phyloP scores from a whole-genome alignment of 2,113 vertebrate species.

The Chamaea fasciata region DNA sequence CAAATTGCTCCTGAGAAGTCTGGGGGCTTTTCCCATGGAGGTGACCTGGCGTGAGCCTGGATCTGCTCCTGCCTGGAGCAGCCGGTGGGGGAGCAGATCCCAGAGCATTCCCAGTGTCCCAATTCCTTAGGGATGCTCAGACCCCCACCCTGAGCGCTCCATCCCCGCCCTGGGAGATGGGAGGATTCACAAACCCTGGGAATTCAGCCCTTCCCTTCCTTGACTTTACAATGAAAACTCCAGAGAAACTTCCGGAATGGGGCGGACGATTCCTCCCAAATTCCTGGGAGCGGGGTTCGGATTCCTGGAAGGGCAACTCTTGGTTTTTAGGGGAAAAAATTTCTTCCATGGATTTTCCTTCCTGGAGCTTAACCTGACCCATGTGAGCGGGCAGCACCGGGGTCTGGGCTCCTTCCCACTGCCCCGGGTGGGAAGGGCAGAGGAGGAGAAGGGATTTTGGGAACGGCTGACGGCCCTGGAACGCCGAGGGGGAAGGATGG shows the following conservation, averaged over 20 bases:
- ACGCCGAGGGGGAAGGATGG: accelerated
- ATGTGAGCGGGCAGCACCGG: neutral
- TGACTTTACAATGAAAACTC: neutral
- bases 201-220: neutral
- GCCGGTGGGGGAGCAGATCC: neutral
- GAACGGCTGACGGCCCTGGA: accelerated
- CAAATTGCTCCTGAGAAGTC: accelerated
- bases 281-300: accelerated
- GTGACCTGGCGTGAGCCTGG: neutral
- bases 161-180: accelerated
- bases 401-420: neutral
- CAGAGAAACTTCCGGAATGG: accelerated
- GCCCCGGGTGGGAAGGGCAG: accelerated
- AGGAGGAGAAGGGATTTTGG: neutral
- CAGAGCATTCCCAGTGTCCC: accelerated
- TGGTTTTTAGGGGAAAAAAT: neutral
- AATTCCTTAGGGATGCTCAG: neutral
- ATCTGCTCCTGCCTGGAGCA: neutral
- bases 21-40: neutral
- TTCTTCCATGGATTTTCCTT: neutral
- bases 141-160: accelerated
- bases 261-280: neutral
- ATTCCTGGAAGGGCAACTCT: neutral
- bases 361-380: neutral
- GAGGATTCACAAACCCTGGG: neutral